Evolutionary conservation across 1,140 invertebrate genomes (phyloP).

Genomic region (Homalodisca vitripennis): DNA sequence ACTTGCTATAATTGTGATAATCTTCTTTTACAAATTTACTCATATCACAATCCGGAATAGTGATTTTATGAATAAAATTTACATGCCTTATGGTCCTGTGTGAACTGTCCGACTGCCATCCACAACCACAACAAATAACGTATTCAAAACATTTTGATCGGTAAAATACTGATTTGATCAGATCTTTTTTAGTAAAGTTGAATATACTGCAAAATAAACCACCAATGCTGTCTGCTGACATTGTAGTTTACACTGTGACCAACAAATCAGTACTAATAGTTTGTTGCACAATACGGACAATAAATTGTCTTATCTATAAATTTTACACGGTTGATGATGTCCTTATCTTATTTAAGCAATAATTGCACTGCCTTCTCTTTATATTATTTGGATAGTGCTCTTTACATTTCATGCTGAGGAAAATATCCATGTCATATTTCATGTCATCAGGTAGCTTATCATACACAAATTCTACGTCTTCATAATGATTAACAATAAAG

Average conservation of each 20-base stretch:
- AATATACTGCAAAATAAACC: background rate
- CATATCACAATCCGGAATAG: background rate
- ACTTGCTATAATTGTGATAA: background rate
- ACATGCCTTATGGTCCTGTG: background rate
- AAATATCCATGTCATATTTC: background rate
- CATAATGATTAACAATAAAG: background rate
- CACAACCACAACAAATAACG: slow-evolving; percentile 11
- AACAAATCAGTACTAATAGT: no score
- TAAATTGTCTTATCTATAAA: no score
- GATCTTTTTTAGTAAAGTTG: slow-evolving; percentile 1
- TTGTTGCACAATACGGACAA: no score
- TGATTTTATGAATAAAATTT: background rate
- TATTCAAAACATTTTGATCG: slow-evolving; percentile 2
- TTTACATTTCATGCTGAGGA: background rate
- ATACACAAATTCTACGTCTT: background rate
- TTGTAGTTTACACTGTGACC: no score
- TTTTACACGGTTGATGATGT: no score
- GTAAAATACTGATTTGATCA: slow-evolving; percentile 5
- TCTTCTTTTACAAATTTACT: background rate
- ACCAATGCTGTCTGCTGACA: no score
- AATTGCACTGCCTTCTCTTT: no score
- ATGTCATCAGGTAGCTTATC: background rate
- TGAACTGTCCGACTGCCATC: background rate
- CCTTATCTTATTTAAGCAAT: no score
- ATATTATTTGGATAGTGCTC: background rate